Base-by-base conservation (phyloP, 2,797 vertebrate genomes). In the Argyrosomus regius region DNA sequence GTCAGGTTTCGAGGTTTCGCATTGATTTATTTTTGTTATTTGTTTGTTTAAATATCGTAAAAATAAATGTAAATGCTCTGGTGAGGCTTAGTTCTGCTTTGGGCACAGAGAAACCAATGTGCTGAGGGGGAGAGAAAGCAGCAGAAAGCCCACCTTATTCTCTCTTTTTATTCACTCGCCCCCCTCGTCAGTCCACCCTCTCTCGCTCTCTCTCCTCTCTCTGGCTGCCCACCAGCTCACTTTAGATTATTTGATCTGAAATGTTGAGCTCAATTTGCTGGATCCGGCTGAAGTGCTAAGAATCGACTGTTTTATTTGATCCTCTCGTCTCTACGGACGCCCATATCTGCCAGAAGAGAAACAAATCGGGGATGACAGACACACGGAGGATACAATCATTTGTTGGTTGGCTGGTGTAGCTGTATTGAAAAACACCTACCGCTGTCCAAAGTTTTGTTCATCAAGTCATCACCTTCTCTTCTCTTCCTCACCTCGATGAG, bases 1-100 rank as follows among this genome's bases (percentile, higher is more conserved):
- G 92, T 93, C 90, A 81, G 88, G 91, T 89, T 90, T 90, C 60
- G 88, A 88, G 93, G 91, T 94, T 91, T 91, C 24, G 63, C 94
- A 94, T 93, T 93, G 93, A 95, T 95, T 94, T 94, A 95, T 95
- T 95, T 94, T 92, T 88, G 94, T 92, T 94, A 93, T 94, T 94
- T 94, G 93, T 95, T 95, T 92, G 92, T 94, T 95, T 92, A 95
- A 94, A 95, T 94, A 92, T 91, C 88, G 85, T 94, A 94, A 95
- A 96, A 95, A 95, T 96, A 95, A 95, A 95, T 91, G 93, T 85
- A 86, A 77, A 80, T 77, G 91, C 88, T 87, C 82, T 88, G 88
- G 83, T 85, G 88, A 85, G 90, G 90, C 91, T 91, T 87, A 45
- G 91, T 92, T 91, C 93, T 91, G 91, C 91, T 94, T 94, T 80